These are phyloP conservation scores for Platycercus adscitus DNA, from an alignment of 2,113 vertebrate genomes.

Conservation along the genomic window DNA sequence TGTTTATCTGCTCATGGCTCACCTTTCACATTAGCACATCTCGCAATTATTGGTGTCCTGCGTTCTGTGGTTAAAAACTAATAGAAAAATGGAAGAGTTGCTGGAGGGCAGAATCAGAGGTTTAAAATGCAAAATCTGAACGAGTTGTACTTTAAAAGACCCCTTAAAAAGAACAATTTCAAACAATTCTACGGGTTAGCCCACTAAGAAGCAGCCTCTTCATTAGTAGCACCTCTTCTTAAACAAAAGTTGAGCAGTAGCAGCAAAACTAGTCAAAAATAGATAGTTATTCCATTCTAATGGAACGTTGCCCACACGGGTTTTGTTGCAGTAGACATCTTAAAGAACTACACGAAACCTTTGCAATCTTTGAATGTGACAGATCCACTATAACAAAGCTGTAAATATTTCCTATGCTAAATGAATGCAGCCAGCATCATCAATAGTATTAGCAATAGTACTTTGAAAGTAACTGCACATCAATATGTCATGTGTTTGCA, in stretches of 20 bases:
- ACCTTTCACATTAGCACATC: slow-evolving; percentile 14
- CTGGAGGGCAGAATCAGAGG: slow-evolving; percentile 41
- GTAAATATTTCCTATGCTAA: slow-evolving; percentile 76
- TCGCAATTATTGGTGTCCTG: slow-evolving; percentile 38
- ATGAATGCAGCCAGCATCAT: slow-evolving; percentile 77
- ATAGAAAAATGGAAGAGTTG: slow-evolving; percentile 41
- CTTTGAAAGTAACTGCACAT: slow-evolving; percentile 77
- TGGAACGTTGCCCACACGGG: slow-evolving; percentile 67
- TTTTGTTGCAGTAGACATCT: slow-evolving; percentile 75
- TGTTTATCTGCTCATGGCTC: background rate
- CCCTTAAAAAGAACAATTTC: slow-evolving; percentile 56
- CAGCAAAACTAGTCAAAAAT: slow-evolving; percentile 72
- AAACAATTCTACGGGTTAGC: slow-evolving; percentile 67
- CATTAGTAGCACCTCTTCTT: slow-evolving; percentile 72
- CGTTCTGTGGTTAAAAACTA: slow-evolving; percentile 38
- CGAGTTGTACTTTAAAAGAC: slow-evolving; percentile 62
- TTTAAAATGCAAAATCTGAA: slow-evolving; percentile 64
- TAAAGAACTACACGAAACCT: slow-evolving; percentile 75
- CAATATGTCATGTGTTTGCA: slow-evolving; percentile 75
- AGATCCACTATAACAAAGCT: slow-evolving; percentile 77
- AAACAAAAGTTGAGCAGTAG: slow-evolving; percentile 74
- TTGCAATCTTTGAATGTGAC: slow-evolving; percentile 72
- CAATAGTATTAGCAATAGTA: slow-evolving; percentile 74
- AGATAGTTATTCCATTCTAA: slow-evolving; percentile 69
- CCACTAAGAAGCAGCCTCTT: slow-evolving; percentile 72